Evolutionary conservation across 2,797 vertebrate species (phyloP).

Genomic region (Trachurus trachurus): DNA sequence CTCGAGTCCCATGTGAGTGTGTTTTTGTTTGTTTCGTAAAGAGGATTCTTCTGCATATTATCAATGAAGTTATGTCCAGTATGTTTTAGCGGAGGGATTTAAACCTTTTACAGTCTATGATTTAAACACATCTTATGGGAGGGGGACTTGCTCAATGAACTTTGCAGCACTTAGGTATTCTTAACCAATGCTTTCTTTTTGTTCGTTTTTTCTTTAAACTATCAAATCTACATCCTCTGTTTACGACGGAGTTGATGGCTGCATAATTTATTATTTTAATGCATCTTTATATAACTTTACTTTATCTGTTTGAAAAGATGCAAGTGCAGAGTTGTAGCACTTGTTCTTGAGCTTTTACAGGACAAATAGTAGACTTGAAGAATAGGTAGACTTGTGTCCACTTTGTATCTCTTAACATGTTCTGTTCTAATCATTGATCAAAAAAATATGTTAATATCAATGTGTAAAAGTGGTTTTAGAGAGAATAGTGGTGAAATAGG

Average conservation of each 20-base stretch:
- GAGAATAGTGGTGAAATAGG: neutral
- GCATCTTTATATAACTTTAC: neutral
- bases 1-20: neutral
- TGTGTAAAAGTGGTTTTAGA: neutral
- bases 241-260: neutral
- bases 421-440: neutral
- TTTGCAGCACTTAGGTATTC: conserved; percentile 5
- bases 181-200: conserved; percentile 25
- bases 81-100: conserved; percentile 9
- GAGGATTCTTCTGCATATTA: neutral
- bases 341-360: neutral
- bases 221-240: neutral
- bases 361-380: no score
- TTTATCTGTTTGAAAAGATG: neutral
- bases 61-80: neutral
- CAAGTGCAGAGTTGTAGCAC: neutral
- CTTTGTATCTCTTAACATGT: neutral
- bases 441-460: neutral
- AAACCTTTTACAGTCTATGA: no score
- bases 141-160: conserved; percentile 24
- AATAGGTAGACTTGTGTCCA: neutral
- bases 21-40: no score
- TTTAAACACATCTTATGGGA: conserved; percentile 9
- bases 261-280: neutral
- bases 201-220: neutral